A percentile compares a stretch with the other conserved stretches of the same genome.
These are phyloP conservation scores for Neogobius melanostomus DNA, from an alignment of 2,113 vertebrate species.

Conservation along the genomic window DNA sequence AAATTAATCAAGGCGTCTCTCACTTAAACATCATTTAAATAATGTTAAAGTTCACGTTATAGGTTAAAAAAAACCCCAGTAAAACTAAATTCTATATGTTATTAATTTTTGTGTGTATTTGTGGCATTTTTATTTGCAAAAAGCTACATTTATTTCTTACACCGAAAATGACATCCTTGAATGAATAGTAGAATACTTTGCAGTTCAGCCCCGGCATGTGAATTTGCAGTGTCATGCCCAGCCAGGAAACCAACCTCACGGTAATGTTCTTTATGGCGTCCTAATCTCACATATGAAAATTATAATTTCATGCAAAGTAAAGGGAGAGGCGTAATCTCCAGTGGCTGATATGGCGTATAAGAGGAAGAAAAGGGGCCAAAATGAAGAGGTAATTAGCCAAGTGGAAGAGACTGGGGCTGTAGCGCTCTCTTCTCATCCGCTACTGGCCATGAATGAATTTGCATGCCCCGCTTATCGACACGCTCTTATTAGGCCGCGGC, in stretches of 20 bases:
- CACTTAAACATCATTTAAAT: too few relatives aligned
- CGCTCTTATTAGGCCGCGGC: constrained; percentile 79
- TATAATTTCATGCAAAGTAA: constrained; percentile 82
- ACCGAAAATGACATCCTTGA: too few relatives aligned
- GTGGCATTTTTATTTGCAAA: too few relatives aligned
- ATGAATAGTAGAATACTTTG: too few relatives aligned
- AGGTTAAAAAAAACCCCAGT: too few relatives aligned
- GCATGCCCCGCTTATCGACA: constrained; percentile 82
- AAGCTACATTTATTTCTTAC: too few relatives aligned
- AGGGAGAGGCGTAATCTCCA: constrained; percentile 76
- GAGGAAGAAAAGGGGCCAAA: constrained; percentile 71
- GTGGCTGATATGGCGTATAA: constrained; percentile 76
- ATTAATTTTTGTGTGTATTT: too few relatives aligned
- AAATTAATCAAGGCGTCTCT: not conserved
- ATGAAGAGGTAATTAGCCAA: constrained; percentile 83
- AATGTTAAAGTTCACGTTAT: too few relatives aligned
- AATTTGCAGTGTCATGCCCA: constrained; percentile 57
- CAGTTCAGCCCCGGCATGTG: not conserved
- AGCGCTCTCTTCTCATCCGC: constrained; percentile 70
- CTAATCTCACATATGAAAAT: constrained; percentile 79
- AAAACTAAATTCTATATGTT: too few relatives aligned
- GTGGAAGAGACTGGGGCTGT: constrained; percentile 74
- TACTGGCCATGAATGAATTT: constrained; percentile 81
- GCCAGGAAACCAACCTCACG: constrained; percentile 24
- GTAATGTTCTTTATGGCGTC: constrained; percentile 45